Base-by-base conservation (phyloP, 2,888 invertebrate species). In the Xestia c-nigrum region DNA sequence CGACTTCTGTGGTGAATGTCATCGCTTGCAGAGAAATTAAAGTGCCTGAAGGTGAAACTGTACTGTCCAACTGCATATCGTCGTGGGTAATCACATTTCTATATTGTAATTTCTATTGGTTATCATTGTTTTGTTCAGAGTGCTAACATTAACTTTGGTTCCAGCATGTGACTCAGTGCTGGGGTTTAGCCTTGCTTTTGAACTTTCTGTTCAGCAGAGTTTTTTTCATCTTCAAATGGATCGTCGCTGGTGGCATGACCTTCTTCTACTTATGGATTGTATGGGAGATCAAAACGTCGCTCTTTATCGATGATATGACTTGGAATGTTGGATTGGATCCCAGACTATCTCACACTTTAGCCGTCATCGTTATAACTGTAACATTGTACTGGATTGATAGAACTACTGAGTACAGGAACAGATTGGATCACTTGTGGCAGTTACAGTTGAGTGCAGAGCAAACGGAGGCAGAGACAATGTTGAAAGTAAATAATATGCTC, bases 351-450 rank as follows among this genome's bases (percentile, higher is more conserved):
- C 99, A 99, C 90, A 97, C 98, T 10, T 94, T 99, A 76, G 97
- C 98, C 64, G 97, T 99, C 5, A 92, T 98, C 0, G 98, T 98
- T 81, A 97, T 99, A 50, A 97, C 98, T 24, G 93, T 98, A 50
- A 98, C 98, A 1, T 97, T 99, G 38, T 98, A 99, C 92, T 97
- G 98, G 87, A 98, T 99, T 87, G 99, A 99, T 93, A 97, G 99
- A 89, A 99, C 99, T 93, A 98, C 98, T 46, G 99, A 99, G 92
- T 99, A 98, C 89, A 98, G 99, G 91, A 98, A 98, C 87, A 97
- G 99, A 89, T 97, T 99, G 85, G 99, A 99, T 92, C 98, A 98
- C 90, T 97, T 98, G 87, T 97, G 97, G 97, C 96, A 97, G 92
- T 91, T 94, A 74, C 96, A 99, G 90, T 96, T 98, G 47, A 98